Conservation (phyloP, 2,888 invertebrate species). For the Hydrotaea diabolus region DNA sequence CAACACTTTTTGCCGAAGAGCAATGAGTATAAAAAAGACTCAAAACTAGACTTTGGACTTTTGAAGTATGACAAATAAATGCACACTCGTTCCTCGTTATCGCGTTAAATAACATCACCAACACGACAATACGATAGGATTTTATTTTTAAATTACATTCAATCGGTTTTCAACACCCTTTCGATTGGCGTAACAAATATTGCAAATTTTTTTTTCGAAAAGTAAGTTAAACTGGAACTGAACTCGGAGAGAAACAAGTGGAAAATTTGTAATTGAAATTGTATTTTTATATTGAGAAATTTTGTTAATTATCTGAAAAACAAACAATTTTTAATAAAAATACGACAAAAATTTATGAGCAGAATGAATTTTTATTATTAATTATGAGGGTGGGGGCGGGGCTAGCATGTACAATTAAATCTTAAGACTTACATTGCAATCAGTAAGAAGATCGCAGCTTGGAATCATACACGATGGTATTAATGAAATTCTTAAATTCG, state of each 20-base stretch:
- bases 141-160: neutral
- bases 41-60: conserved; percentile 53
- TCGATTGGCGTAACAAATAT: conserved; percentile 23
- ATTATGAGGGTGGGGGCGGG: neutral
- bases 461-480: no score
- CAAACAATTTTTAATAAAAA: conserved; percentile 57
- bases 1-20: conserved; percentile 47
- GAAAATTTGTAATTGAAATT: conserved; percentile 62
- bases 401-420: no score
- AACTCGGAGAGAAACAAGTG: conserved; percentile 24
- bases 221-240: conserved; percentile 36
- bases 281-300: conserved; percentile 63
- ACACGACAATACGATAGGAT: neutral
- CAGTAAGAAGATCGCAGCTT: no score
- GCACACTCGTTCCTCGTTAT: neutral
- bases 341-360: conserved; percentile 65
- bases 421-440: no score
- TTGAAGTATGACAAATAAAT: conserved; percentile 15
- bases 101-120: neutral
- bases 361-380: conserved; percentile 46
- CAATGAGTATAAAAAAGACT: conserved; percentile 65
- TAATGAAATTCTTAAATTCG: no score
- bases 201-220: conserved; percentile 20
- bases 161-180: conserved; percentile 25
- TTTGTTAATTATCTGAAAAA: conserved; percentile 53